These are phyloP conservation scores for Oophaga sylvatica DNA, from an alignment of 2,797 vertebrate species.

Conservation along the genomic window DNA sequence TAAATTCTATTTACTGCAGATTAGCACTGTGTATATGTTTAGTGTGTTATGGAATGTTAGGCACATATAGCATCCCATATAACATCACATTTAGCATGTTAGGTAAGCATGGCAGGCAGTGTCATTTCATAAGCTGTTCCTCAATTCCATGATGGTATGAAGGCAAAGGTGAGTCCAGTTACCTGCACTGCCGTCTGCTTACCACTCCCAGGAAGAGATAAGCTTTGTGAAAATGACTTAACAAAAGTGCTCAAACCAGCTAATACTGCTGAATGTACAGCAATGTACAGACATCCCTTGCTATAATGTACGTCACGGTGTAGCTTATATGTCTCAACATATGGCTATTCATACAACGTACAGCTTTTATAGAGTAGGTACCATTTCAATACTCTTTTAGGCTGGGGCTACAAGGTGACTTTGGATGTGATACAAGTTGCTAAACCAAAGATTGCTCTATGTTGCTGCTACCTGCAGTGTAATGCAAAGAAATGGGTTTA, in stretches of 20 bases:
- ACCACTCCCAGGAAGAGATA: background rate
- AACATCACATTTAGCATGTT: conserved; percentile 3
- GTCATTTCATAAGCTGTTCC: background rate
- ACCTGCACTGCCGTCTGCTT: background rate
- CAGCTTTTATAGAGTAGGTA: too few species aligned
- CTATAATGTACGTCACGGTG: background rate
- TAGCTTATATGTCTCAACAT: too few species aligned
- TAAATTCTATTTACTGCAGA: too few species aligned
- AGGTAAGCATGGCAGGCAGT: conserved; percentile 19
- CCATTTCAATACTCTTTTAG: too few species aligned
- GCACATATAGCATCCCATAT: background rate
- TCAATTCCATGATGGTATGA: background rate
- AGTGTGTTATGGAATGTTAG: background rate
- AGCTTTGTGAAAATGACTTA: background rate
- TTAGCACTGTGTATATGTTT: background rate
- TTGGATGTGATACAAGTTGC: too few species aligned
- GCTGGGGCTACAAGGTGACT: too few species aligned
- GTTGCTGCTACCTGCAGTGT: too few species aligned
- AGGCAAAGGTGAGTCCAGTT: background rate
- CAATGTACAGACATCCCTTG: background rate
- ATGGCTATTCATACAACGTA: too few species aligned
- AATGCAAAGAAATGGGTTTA: too few species aligned
- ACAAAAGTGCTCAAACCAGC: background rate
- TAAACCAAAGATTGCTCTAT: too few species aligned
- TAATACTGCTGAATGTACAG: background rate